phyloP scores from a whole-genome alignment of 2,113 vertebrate species.

The Caretta caretta region DNA sequence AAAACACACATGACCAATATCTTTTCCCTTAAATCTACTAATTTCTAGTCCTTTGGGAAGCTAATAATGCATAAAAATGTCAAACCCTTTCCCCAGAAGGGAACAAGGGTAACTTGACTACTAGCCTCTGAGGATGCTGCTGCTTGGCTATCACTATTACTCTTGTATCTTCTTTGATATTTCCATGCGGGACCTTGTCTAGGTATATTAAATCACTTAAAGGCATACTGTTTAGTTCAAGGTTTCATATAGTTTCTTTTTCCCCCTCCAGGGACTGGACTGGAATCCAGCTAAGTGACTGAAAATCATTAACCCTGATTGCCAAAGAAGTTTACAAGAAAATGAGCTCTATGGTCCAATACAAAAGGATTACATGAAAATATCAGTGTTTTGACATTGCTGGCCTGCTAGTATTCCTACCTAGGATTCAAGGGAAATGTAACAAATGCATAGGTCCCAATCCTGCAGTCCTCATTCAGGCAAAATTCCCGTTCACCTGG shows the following conservation, averaged over 20 bases:
- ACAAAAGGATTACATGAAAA: not conserved
- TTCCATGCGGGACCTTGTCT: not conserved
- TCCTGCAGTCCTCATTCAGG: not conserved
- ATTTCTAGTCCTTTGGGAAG: not conserved
- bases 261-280: not conserved
- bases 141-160: not conserved
- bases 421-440: not conserved
- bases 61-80: not conserved
- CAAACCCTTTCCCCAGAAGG: not conserved
- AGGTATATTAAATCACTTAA: constrained; percentile 12
- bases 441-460: not conserved
- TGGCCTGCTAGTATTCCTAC: not conserved
- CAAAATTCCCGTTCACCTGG: not conserved
- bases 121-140: not conserved
- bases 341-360: not conserved
- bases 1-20: not conserved
- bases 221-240: not conserved
- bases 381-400: not conserved
- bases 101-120: not conserved
- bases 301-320: not conserved
- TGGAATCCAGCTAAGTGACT: not conserved
- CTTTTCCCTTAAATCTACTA: not conserved
- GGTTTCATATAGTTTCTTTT: not conserved
- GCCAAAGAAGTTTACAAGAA: not conserved
- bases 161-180: not conserved